phyloP scores from a whole-genome alignment of 2,113 vertebrate species.

The human region DNA sequence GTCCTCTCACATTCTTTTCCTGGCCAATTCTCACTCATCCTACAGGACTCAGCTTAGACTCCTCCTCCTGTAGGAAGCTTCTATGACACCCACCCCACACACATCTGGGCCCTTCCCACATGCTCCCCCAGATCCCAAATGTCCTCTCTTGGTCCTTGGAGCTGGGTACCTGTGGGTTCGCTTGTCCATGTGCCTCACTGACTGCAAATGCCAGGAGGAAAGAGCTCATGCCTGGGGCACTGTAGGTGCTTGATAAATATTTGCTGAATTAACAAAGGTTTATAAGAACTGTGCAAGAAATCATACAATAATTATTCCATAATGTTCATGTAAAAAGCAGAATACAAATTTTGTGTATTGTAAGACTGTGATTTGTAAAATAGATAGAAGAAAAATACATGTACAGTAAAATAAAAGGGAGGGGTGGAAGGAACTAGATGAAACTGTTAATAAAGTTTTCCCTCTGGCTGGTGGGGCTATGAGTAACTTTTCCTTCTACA shows the following conservation, averaged over 20 bases:
- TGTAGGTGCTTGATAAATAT: too few relatives aligned
- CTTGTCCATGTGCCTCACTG: background rate
- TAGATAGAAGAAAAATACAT: slow-evolving; percentile 1
- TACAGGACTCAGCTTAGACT: background rate
- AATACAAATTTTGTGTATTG: background rate
- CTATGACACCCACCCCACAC: background rate
- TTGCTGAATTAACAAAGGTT: background rate
- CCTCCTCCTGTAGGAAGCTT: background rate
- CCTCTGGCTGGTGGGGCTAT: background rate
- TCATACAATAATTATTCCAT: background rate
- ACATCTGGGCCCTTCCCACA: background rate
- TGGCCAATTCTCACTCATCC: background rate
- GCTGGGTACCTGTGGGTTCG: background rate
- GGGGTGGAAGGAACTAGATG: background rate
- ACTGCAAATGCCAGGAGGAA: background rate
- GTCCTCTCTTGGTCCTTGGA: background rate
- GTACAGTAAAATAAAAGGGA: background rate
- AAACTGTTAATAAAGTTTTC: background rate
- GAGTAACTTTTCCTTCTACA: background rate
- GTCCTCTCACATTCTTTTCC: background rate
- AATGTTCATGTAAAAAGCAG: background rate
- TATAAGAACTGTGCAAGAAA: background rate
- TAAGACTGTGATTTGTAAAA: background rate
- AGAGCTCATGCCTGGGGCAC: background rate
- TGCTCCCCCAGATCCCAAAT: background rate